Percentiles rank a stretch among this genome's conserved stretches.
phyloP scores from a whole-genome alignment of 1,140 invertebrate species.

The Anthonomus grandis region DNA sequence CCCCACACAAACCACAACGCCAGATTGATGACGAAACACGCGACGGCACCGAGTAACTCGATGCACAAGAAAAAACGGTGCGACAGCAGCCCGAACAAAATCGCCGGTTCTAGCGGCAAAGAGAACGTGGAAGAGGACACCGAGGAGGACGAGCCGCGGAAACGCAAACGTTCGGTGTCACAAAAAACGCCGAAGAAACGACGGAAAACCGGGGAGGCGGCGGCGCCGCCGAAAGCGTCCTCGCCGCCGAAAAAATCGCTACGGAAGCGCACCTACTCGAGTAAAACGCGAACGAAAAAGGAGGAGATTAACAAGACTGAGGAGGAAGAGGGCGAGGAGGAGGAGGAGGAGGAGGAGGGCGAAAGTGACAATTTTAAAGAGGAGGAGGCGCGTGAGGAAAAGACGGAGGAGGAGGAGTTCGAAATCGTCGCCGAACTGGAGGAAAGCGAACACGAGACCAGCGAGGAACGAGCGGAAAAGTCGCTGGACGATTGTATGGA shows the following conservation, averaged over 20 bases:
- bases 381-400: conserved; percentile 1
- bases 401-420: conserved; percentile 7
- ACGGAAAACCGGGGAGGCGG: conserved; percentile 24
- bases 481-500: conserved; percentile 21
- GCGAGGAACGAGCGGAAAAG: conserved; percentile 9
- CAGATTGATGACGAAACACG: conserved; percentile 32
- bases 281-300: conserved; percentile 14
- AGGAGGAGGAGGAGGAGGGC: not conserved
- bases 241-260: conserved; percentile 18
- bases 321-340: conserved; percentile 7
- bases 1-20: conserved; percentile 34
- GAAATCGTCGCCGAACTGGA: conserved; percentile 10
- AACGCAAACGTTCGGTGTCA: conserved; percentile 24
- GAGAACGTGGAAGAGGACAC: conserved; percentile 43
- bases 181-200: conserved; percentile 23
- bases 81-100: conserved; percentile 38
- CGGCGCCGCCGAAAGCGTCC: conserved; percentile 10
- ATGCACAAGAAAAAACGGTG: conserved; percentile 33
- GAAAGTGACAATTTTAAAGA: not conserved
- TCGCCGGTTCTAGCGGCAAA: conserved; percentile 36
- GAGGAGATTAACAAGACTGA: conserved; percentile 17
- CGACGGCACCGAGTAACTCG: conserved; percentile 5
- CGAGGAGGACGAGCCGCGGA: conserved; percentile 38
- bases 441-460: conserved; percentile 7
- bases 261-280: conserved; percentile 21